Percentiles rank a stretch among this genome's conserved stretches.
These are phyloP conservation scores for Ichneumon xanthorius DNA, from an alignment of 2,888 invertebrate species.

Conservation along the genomic window DNA sequence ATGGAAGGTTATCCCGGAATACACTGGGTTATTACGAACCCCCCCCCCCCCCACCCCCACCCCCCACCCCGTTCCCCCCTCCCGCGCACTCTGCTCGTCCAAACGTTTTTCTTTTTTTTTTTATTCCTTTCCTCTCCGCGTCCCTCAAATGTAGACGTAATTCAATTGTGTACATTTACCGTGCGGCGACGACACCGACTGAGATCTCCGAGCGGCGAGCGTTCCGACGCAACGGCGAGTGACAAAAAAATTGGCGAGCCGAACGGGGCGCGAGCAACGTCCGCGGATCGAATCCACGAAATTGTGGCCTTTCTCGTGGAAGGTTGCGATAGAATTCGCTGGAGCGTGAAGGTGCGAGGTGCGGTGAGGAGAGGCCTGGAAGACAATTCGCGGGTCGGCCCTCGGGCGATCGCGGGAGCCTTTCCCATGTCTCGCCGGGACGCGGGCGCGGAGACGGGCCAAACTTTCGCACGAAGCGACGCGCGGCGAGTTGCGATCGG, in stretches of 20 bases:
- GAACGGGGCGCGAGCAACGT: slow-evolving; percentile 12
- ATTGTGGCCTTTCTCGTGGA: slow-evolving; percentile 45
- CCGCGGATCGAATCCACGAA: slow-evolving; percentile 42
- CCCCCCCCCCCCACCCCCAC: too few relatives aligned
- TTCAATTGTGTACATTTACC: neutral
- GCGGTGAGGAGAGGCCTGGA: slow-evolving; percentile 7
- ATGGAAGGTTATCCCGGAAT: slow-evolving; percentile 65
- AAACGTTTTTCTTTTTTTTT: neutral
- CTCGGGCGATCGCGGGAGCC: slow-evolving; percentile 39
- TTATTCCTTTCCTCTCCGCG: neutral
- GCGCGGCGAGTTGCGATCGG: slow-evolving; percentile 1
- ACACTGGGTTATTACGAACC: neutral
- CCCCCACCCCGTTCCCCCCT: too few relatives aligned
- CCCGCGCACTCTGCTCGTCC: neutral
- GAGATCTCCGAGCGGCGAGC: neutral
- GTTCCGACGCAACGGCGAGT: neutral
- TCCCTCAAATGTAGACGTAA: neutral
- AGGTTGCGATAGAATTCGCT: slow-evolving; percentile 13
- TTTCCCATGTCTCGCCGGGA: slow-evolving; percentile 27
- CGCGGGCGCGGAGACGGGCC: neutral
- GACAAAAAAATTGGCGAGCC: neutral
- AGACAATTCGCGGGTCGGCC: slow-evolving; percentile 26
- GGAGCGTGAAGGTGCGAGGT: slow-evolving; percentile 34
- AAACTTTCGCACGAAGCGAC: slow-evolving; percentile 53
- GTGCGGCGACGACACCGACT: neutral